Evolutionary conservation across 2,888 invertebrate species (phyloP).

Genomic region (Euzophera pinguis): DNA sequence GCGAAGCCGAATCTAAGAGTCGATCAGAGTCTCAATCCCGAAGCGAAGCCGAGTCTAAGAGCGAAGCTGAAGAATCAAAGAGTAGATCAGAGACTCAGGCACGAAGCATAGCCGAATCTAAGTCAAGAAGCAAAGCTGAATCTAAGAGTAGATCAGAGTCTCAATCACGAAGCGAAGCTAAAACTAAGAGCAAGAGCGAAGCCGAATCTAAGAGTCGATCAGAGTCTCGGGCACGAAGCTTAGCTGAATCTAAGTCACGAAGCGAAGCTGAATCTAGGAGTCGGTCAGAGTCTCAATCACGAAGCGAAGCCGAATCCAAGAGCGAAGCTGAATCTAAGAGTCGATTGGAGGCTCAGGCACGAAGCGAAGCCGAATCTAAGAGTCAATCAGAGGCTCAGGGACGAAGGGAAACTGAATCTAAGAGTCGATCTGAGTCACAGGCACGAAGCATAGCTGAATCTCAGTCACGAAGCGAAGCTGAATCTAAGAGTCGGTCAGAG

Average conservation of each 20-base stretch:
- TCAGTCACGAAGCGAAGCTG: too few species aligned
- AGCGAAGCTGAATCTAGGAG: background rate
- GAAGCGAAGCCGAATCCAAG: background rate
- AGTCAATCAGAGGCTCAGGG: background rate
- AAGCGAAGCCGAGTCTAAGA: too few species aligned
- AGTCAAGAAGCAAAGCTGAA: too few species aligned
- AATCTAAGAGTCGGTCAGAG: background rate
- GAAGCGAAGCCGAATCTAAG: too few species aligned
- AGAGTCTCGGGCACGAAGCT: too few species aligned
- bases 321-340: background rate
- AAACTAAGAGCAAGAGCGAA: background rate
- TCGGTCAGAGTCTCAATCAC: too few species aligned
- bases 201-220: background rate
- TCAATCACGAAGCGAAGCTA: background rate
- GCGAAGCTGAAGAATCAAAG: too few species aligned
- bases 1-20: background rate
- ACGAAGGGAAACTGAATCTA: background rate
- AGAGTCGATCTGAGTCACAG: background rate
- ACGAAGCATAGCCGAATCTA: too few species aligned
- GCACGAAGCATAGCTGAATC: too few species aligned
- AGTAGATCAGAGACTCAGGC: too few species aligned
- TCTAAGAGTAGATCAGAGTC: too few species aligned
- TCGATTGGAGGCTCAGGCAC: background rate
- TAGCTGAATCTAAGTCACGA: background rate
- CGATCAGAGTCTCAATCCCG: background rate